Percentiles rank a stretch among this genome's conserved stretches.
phyloP scores from a whole-genome alignment of 2,888 invertebrate species.

The Lasioglossum pauxillum region DNA sequence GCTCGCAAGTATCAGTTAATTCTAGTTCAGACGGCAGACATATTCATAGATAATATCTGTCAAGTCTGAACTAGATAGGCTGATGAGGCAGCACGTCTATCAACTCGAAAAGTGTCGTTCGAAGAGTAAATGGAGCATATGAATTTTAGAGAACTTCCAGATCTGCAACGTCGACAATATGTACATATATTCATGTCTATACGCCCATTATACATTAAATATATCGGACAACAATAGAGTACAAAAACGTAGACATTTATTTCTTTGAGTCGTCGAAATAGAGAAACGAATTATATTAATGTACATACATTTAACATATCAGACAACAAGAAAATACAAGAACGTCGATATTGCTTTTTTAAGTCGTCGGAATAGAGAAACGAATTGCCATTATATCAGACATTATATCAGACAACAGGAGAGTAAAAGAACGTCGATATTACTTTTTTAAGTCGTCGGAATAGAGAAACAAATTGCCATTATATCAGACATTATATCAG shows the following conservation, averaged over 20 bases:
- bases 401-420: too few relatives aligned
- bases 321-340: background rate
- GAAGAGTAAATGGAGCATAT: background rate
- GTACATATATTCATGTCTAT: background rate
- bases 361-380: background rate
- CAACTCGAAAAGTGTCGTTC: background rate
- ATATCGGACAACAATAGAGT: background rate
- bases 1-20: background rate
- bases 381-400: background rate
- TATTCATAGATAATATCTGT: constrained; percentile 5
- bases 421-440: too few relatives aligned
- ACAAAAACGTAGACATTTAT: background rate
- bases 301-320: too few relatives aligned
- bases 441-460: too few relatives aligned
- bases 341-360: background rate
- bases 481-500: too few relatives aligned
- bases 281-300: background rate
- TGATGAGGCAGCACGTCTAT: background rate
- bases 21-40: background rate
- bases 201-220: background rate
- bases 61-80: background rate
- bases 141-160: background rate
- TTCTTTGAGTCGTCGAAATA: too few relatives aligned
- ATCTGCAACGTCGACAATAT: background rate
- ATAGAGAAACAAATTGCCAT: too few relatives aligned